Evolutionary conservation across 2,113 vertebrate genomes (phyloP).

Genomic region (Sorex fumeus): DNA sequence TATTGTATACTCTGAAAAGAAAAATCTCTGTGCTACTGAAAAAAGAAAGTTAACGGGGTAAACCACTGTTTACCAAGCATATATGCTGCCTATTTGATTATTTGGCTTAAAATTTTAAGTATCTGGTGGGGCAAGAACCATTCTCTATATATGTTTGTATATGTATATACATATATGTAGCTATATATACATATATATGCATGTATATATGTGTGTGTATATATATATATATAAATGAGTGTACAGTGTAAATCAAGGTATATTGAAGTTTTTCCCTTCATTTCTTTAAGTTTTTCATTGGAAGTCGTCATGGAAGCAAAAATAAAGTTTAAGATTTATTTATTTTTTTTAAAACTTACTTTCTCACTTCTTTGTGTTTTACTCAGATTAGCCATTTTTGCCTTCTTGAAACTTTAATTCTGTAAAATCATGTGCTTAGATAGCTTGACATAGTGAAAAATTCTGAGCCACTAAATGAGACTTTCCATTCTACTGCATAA

Average conservation of each 20-base stretch:
- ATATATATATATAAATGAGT: not conserved
- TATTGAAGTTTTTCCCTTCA: slow-evolving; percentile 1
- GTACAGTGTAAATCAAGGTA: not conserved
- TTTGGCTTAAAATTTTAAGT: slow-evolving; percentile 42
- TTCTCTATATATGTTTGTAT: not conserved
- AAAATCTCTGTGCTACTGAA: not conserved
- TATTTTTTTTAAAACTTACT: not conserved
- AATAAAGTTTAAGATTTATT: not conserved
- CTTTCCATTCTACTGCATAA: not conserved
- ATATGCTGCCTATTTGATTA: slow-evolving; percentile 37
- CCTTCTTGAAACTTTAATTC: slow-evolving; percentile 24
- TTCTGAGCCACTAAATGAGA: not conserved
- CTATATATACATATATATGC: too few species aligned
- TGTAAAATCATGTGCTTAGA: not conserved
- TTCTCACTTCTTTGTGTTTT: slow-evolving; percentile 19
- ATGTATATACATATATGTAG: too few species aligned
- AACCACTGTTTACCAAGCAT: not conserved
- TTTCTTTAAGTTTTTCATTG: slow-evolving; percentile 22
- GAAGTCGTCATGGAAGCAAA: slow-evolving; percentile 4
- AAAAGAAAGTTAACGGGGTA: not conserved
- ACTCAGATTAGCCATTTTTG: not conserved
- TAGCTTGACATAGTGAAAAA: not conserved
- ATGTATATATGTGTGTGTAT: not conserved
- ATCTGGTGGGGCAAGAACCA: not conserved
- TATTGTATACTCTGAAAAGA: not conserved